Evolutionary conservation across 2,797 vertebrate species (phyloP), one percentile per base, ranked within the genome.

Genomic region (Nannoperca australis): DNA sequence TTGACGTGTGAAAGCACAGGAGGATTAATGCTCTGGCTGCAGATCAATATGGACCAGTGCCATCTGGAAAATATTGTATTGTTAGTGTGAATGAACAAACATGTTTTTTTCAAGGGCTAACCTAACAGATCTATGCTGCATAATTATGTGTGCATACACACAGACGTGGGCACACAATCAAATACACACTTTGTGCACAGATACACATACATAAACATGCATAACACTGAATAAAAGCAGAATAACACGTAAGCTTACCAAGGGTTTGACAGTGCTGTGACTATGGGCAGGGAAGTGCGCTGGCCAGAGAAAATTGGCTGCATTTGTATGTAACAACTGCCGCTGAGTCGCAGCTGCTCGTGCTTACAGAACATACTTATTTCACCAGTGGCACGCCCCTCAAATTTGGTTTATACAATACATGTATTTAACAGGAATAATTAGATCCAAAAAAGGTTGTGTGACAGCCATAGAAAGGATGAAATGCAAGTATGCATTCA

Each of bases 21-120:
- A 70, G 76, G 62, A 78, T 61, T 62, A 76, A 86, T 85, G 54
- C 68, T 81, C 66, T 90, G 85, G 82, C 85, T 75, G 80, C 68
- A 20, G 83, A 89, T 91, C 86, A 85, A 90, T 88, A 24, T 89
- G 88, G 86, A 86, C 64, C 84, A 5, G 70, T 70, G 86, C 90
- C 91, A 91, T 86, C 79, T 87, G 89, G 87, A 88, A 89, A 84
- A 82, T 84, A 87, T 85, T 64, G 84, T 78, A 88, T 89, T 87
- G 83, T 88, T 80, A 63, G 71, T 79, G 83, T 90, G 90, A 87
- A 91, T 86, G 83, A 86, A 86, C 85, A 18, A 15, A 74, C 56
- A 30, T 80, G 76, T 81, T 79, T 83, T 38, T 85, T 85, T 84
- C 51, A 73, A 79, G 74, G 42, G 76, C 75, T 76, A 85, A 82